A percentile compares a stretch with the other conserved stretches of the same genome.
These are phyloP conservation scores for Tenebrosternarchus preto DNA, from an alignment of 2,113 vertebrate species.

Conservation along the genomic window DNA sequence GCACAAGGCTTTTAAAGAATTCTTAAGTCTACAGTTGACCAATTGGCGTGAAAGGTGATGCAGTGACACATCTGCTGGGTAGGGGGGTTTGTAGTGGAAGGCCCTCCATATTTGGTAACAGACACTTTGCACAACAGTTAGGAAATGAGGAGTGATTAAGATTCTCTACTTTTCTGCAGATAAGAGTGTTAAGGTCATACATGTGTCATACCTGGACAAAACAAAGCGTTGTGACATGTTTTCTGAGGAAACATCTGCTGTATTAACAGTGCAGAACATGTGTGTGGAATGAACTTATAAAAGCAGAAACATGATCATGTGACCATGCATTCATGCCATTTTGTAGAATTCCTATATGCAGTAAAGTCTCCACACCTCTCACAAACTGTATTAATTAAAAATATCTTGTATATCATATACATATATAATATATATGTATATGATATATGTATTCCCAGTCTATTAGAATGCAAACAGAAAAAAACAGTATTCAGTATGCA, in stretches of 20 bases:
- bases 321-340: neutral
- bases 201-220: neutral
- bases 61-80: neutral
- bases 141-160: neutral
- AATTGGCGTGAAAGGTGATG: slow-evolving; percentile 34
- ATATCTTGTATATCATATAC: too few relatives aligned
- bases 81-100: too few relatives aligned
- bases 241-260: neutral
- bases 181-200: neutral
- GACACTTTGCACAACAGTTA: neutral
- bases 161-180: neutral
- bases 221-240: slow-evolving; percentile 15
- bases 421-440: too few relatives aligned
- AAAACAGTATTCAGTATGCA: too few relatives aligned
- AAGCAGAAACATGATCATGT: neutral
- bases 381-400: too few relatives aligned
- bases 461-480: too few relatives aligned
- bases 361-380: too few relatives aligned
- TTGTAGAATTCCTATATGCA: too few relatives aligned
- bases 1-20: slow-evolving; percentile 22
- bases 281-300: neutral
- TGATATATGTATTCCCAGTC: too few relatives aligned
- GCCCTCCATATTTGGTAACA: neutral
- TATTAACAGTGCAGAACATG: neutral
- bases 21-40: neutral